These are phyloP conservation scores for Hypanus sabinus DNA, from an alignment of 2,113 vertebrate genomes.

Conservation along the genomic window DNA sequence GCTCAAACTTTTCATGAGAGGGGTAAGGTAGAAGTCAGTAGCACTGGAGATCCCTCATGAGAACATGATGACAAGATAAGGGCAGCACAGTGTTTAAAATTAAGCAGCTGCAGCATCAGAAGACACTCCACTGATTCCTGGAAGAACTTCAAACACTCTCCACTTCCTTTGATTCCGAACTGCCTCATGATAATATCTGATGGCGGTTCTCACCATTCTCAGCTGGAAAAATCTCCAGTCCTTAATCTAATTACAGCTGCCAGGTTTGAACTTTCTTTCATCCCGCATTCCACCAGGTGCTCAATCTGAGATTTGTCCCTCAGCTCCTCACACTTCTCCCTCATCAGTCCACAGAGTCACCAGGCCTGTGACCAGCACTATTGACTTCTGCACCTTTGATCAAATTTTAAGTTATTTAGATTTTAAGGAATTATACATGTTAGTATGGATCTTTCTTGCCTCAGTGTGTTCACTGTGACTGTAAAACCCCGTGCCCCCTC, in stretches of 20 bases:
- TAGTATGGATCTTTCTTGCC: no score
- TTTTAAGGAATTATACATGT: no score
- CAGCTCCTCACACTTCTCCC: neutral
- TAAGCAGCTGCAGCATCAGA: neutral
- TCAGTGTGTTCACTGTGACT: neutral
- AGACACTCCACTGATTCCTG: neutral
- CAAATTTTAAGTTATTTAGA: no score
- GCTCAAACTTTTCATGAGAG: no score
- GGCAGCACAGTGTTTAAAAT: neutral
- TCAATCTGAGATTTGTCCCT: neutral
- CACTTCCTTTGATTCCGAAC: neutral
- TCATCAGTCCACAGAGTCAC: neutral
- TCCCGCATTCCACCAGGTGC: neutral
- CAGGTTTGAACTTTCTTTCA: neutral
- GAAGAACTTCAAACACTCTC: neutral
- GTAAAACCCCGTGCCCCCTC: no score
- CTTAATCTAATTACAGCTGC: neutral
- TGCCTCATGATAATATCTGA: neutral
- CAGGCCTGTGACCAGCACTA: no score
- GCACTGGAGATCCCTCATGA: neutral
- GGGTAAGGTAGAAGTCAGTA: neutral
- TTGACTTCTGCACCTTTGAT: no score
- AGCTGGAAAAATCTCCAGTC: neutral
- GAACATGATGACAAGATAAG: neutral
- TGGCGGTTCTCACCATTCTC: neutral